Evolutionary conservation across 2,888 invertebrate genomes (phyloP).

Genomic region (Limenitis camilla): DNA sequence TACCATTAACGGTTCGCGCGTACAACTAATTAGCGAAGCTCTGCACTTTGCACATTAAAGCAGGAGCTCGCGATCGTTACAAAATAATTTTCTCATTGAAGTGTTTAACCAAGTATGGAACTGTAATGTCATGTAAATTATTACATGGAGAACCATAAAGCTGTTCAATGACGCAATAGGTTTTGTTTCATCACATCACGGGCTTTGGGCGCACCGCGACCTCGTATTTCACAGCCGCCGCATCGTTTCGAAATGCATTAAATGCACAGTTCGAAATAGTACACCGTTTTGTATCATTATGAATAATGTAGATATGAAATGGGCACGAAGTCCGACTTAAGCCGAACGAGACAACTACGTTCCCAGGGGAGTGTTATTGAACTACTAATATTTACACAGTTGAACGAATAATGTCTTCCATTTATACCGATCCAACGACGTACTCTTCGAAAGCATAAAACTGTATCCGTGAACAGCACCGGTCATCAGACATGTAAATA

Average conservation of each 20-base stretch:
- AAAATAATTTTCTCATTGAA: conserved; percentile 30
- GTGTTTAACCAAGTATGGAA: conserved; percentile 36
- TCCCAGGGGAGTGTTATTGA: conserved; percentile 36
- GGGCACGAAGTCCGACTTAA: conserved; percentile 8
- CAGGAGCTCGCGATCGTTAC: conserved; percentile 28
- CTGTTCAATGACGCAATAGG: conserved; percentile 63
- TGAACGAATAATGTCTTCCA: conserved; percentile 21
- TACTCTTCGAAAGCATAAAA: neutral
- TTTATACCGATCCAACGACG: conserved; percentile 3
- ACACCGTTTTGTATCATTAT: conserved; percentile 29
- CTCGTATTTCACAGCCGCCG: conserved; percentile 68
- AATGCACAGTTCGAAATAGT: conserved; percentile 66
- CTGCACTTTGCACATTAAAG: conserved; percentile 33
- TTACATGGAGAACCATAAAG: conserved; percentile 63
- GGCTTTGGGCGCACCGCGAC: conserved; percentile 66
- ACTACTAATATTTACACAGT: conserved; percentile 29
- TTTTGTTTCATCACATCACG: conserved; percentile 65
- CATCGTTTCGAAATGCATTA: conserved; percentile 73
- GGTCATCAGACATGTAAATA: conserved; percentile 11
- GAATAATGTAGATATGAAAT: conserved; percentile 17
- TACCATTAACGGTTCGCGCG: conserved; percentile 47
- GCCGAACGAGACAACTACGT: conserved; percentile 9
- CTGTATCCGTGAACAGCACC: neutral
- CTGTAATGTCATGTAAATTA: conserved; percentile 68
- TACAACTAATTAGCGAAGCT: conserved; percentile 49